Base-by-base conservation (phyloP, 2,888 invertebrate species). In the Drosophila lacicola region DNA sequence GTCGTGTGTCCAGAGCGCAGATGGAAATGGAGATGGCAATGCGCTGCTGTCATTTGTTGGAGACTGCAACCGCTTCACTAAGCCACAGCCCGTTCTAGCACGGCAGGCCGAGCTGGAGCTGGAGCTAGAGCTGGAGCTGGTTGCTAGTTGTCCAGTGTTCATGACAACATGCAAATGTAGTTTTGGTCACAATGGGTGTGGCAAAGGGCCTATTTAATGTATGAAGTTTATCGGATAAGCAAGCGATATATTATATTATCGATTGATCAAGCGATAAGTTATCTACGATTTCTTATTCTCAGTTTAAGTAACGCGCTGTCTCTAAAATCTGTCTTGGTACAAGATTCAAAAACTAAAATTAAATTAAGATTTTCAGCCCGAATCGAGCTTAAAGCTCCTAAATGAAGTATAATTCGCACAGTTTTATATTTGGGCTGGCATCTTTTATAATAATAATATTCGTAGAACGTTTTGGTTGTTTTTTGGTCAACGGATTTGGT, bases 1-100 rank as follows among this genome's bases (percentile, higher is more conserved):
- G 86, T 67, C 58, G 75, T 70, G 58, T 72, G 49, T 64, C 65
- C 75, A 49, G 37, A 57, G 54, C 44, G 41, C 25, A 41, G 11
- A 42, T 55, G 42, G 25, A 37, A 54, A 68, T 47, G 41, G 45
- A 65, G 67, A 44, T 67, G 45, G 54, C 33, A 45, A 29, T 25
- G 56, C 25, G 51, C 29, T 41, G 45, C 29, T 17, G 8, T 19
- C 25, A 25, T 51, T 51, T 42, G 42, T 29, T 21, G 54, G 54
- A 41, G 41, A 34, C 56, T 54, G 34, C 50, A 34, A 50, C 49
- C 50, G 25, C 25, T 63, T 65, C 36, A 36, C 66, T 14, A n/a
- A 17, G 41, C 29, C 5, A 29, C 13, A 17, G 14, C 37, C 11
- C 39, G 39, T 25, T 49, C 13, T 29, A 14, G 39, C 3, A 25